Percentiles rank a stretch among this genome's conserved stretches.
Conservation (phyloP, 64 coral and sea anemone genomes). For the Stylophora pistillata region DNA sequence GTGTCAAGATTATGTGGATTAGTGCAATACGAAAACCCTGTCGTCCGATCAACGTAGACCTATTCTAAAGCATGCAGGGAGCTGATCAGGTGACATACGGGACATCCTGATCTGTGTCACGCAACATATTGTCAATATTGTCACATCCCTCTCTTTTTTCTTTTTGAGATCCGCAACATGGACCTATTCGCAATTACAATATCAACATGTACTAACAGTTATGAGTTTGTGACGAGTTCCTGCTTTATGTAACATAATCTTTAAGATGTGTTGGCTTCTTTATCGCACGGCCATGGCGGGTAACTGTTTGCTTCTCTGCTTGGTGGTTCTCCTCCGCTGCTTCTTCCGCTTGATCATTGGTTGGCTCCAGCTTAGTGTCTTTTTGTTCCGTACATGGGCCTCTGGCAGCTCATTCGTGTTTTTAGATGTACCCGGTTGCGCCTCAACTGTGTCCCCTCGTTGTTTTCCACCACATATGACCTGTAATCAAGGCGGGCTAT, state of each 20-base stretch:
- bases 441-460: slow-evolving; percentile 5
- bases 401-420: background rate
- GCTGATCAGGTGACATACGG: too few relatives aligned
- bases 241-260: slow-evolving; percentile 6
- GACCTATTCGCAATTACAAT: too few relatives aligned
- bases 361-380: background rate
- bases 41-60: too few relatives aligned
- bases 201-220: too few relatives aligned
- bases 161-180: too few relatives aligned
- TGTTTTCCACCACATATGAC: slow-evolving; percentile 31
- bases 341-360: background rate
- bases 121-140: too few relatives aligned
- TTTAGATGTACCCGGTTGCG: background rate
- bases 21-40: too few relatives aligned
- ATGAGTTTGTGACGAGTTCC: too few relatives aligned
- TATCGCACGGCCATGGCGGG: background rate
- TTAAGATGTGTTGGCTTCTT: background rate
- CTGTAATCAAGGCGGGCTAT: slow-evolving; percentile 9
- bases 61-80: too few relatives aligned
- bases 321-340: background rate
- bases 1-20: too few relatives aligned
- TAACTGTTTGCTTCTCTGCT: background rate
- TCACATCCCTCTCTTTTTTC: too few relatives aligned
- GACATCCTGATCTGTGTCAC: too few relatives aligned
- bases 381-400: background rate